Base-by-base conservation (phyloP, 2,888 invertebrate species). In the Sesamia inferens region DNA sequence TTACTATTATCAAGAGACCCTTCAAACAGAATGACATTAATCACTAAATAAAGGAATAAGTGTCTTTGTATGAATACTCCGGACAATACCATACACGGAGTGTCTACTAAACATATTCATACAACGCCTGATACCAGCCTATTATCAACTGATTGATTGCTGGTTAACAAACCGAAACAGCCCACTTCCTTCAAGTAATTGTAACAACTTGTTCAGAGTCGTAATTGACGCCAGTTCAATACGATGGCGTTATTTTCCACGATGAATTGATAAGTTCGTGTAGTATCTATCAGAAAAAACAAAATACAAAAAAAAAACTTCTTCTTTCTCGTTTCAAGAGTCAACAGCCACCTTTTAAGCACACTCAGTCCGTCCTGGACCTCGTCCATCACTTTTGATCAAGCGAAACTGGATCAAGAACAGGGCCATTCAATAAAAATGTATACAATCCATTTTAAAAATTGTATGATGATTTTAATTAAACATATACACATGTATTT, bases 121-220 rank as follows among this genome's bases (percentile, higher is more conserved):
- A 31, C n/a, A 61, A 78, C 80, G 65, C 75, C 39, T 31, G 64
- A 65, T 62, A 47, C 11, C 42, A 31, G 19, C 74, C 47, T 44
- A 68, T 79, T 79, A 79, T 6, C 6, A 22, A 51, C 64, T n/a
- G 44, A 81, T 3, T 31, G 31, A 31, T 78, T 47, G 44, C 24
- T 39, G 44, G 55, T 24, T 57, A 75, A n/a, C 48, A 6, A 47
- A 31, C 62, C 61, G 79, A 58, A 79, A 78, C 76, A 65, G 54
- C n/a, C 81, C 55, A 69, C 61, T 78, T 80, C 81, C 79, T 61
- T 24, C 55, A 13, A 16, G 55, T 76, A 69, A 65, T 69, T 65
- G 51, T 75, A 68, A 68, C 63, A 68, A 64, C 80, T 68, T 64
- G 74, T 48, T 61, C 10, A 59, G 1, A 31, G 2, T 31, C 31